Evolutionary conservation across 2,888 invertebrate genomes (phyloP), one percentile per base, ranked within the genome.

Genomic region (Amblyjoppa proteus): DNA sequence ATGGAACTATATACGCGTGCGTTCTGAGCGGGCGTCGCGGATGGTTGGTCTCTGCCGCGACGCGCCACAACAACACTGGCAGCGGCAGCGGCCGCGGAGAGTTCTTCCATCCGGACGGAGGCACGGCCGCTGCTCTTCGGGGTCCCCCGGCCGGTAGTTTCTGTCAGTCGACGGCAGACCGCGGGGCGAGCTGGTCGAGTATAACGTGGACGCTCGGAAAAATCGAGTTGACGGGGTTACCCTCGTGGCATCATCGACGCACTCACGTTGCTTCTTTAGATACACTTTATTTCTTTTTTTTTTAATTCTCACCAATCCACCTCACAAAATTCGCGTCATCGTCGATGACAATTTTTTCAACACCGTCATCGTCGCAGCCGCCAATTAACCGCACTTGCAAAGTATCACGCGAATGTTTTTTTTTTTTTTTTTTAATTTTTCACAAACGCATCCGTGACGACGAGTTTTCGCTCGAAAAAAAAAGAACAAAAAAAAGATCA

Each of bases 111-210:
- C 68, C 88, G 89, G 80, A 64, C 87, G 87, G 71, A 86, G 88
- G 85, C 88, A 86, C 81, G 85, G 81, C 88, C 83, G 75, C 80
- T 75, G 87, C 88, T 84, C 87, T 86, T 88, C 85, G 87, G 84
- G 86, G 84, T 87, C 88, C 89, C 88, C 89, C 90, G 89, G 90
- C 91, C 89, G 89, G 91, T 90, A 89, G 77, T 75, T 90, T 91
- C 92, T 90, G 91, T 92, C 93, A 93, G 93, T 93, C 92, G 92
- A 91, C 91, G 89, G 90, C 86, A 90, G 91, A 91, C 92, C 92
- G 91, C 90, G 91, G 89, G 88, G 89, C 92, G 90, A 90, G 91
- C 89, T 88, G 91, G 91, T 92, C 91, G 91, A 86, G 83, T 66
- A 81, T 76, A 28, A 64, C 74, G 49, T 25, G 41, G 66, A 84